Conservation (phyloP, 2,888 invertebrate species). For the Tetanocera ferruginea region DNA sequence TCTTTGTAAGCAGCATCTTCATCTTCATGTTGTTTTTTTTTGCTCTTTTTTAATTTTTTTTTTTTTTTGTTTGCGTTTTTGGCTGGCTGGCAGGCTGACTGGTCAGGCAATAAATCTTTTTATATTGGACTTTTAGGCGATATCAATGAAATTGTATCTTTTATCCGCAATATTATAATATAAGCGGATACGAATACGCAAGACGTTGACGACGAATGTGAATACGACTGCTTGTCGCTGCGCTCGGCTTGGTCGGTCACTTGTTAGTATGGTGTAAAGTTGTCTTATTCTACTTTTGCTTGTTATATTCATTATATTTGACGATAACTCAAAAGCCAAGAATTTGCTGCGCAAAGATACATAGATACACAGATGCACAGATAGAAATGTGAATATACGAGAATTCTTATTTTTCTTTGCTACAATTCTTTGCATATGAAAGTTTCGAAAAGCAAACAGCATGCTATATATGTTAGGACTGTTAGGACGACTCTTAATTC, state of each 20-base stretch:
- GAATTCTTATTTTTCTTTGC: neutral
- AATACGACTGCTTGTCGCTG: conserved; percentile 6
- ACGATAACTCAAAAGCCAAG: conserved; percentile 15
- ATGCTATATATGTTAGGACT: neutral
- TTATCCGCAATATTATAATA: conserved; percentile 69
- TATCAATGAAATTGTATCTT: conserved; percentile 70
- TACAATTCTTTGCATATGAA: neutral
- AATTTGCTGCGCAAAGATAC: neutral
- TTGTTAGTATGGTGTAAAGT: neutral
- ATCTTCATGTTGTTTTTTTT: conserved; percentile 41
- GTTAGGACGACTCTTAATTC: neutral
- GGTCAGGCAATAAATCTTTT: conserved; percentile 63
- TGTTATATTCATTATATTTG: neutral
- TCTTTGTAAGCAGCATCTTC: conserved; percentile 51
- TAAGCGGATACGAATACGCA: conserved; percentile 56
- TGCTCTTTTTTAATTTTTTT: conserved; percentile 19
- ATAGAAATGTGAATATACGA: neutral
- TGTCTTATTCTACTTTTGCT: neutral
- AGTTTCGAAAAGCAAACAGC: neutral
- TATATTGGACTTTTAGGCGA: conserved; percentile 69
- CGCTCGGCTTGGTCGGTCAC: neutral
- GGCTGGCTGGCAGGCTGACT: conserved; percentile 21
- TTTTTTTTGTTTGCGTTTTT: conserved; percentile 42
- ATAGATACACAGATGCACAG: conserved; percentile 10
- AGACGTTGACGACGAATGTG: conserved; percentile 9